Base-by-base conservation (phyloP, 2,113 vertebrate species). In the Myxocyprinus asiaticus region DNA sequence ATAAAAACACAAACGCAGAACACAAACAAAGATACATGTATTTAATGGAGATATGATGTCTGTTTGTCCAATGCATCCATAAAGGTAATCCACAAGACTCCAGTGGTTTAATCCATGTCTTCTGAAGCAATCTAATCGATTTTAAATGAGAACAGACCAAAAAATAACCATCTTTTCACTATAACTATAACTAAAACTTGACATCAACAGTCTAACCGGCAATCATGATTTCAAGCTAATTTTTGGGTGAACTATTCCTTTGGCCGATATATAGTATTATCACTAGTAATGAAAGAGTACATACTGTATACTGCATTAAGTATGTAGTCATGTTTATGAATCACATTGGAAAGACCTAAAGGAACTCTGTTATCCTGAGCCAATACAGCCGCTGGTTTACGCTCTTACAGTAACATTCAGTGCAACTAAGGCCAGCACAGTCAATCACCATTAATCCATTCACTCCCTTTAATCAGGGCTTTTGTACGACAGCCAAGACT, bases 401-500 rank as follows among this genome's bases (percentile, higher is more conserved):
- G 22, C 22, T 33, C 22, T 33, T 33, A 33, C 22, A 3, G 22
- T 78, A n/a, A 47, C 33, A 69, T 69, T 63, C 44, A 78, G 67
- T 33, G 15, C 10, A 59, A 68, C n/a, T 62, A 17, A 70, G 67
- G 58, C 5, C 67, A 70, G 33, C 0, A 14, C 47, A 63, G 67
- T 51, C 67, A 63, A 71, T 71, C 77, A 72, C 47, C 48, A 76
- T 79, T 64, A 72, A 65, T 79, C 68, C 10, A 55, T 65, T 68
- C 68, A 56, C 47, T 79, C 67, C 43, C 63, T 65, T 79, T 79
- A 72, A 79, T 80, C 69, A 73, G 50, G 63, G 11, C 50, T 80
- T 47, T 66, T 73, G 69, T 66, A 66, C 51, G 15, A 42, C 50
- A 67, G 69, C 68, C 61, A 80, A 56, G 50, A 22, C 58, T 53